Evolutionary conservation across 23 tunicate species (phyloP).

Genomic region (Botrylloides violaceus): DNA sequence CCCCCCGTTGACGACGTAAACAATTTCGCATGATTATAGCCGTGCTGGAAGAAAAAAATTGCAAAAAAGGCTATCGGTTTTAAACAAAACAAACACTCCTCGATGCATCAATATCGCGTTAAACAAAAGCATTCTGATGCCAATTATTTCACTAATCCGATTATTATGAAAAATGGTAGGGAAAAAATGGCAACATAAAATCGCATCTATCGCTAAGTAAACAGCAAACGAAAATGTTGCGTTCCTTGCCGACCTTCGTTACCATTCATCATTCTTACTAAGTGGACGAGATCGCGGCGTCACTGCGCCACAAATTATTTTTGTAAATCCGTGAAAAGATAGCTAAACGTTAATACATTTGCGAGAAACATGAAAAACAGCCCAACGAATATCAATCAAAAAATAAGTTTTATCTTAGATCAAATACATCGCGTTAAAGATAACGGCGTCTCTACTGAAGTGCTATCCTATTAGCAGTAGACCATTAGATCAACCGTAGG

Average conservation of each 20-base stretch:
- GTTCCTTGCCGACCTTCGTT: not conserved
- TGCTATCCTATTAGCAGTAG: too few species aligned
- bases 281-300: not conserved
- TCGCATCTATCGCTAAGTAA: not conserved
- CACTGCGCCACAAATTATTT: not conserved
- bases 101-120: constrained; percentile 1
- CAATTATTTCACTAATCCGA: constrained; percentile 17
- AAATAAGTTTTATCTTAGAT: too few species aligned
- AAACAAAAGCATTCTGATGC: constrained; percentile 11
- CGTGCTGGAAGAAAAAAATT: not conserved
- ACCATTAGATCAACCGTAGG: too few species aligned
- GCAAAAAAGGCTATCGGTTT: not conserved
- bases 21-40: not conserved
- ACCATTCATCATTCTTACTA: not conserved
- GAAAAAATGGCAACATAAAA: not conserved
- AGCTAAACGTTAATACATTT: not conserved
- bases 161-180: constrained; percentile 2
- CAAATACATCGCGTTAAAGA: not conserved
- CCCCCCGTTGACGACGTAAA: not conserved
- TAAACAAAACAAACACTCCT: not conserved
- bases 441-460: too few species aligned
- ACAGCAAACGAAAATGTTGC: not conserved
- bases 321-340: not conserved
- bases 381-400: too few species aligned
- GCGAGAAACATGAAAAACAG: too few species aligned